Percentiles rank a stretch among this genome's conserved stretches.
These are phyloP conservation scores for Drosophila nebulosa DNA, from an alignment of 1,140 invertebrate genomes.

Conservation along the genomic window DNA sequence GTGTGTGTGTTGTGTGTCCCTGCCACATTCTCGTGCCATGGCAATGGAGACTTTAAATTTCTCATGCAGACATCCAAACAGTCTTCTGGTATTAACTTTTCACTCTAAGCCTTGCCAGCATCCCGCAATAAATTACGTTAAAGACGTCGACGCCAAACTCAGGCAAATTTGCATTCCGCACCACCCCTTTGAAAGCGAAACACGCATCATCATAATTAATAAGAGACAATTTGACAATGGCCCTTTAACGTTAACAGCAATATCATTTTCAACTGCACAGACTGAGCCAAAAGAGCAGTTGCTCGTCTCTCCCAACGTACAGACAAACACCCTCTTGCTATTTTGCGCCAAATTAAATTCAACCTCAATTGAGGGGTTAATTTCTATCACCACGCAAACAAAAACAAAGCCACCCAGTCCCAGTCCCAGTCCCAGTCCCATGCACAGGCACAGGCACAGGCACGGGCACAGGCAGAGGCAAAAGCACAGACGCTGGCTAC, in stretches of 20 bases:
- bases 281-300: conserved; percentile 55
- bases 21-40: conserved; percentile 22
- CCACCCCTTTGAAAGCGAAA: conserved; percentile 27
- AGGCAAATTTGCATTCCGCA: conserved; percentile 68
- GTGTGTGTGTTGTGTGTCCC: conserved; percentile 37
- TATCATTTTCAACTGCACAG: conserved; percentile 71
- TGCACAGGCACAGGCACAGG: background rate
- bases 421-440: background rate
- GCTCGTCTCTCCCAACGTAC: conserved; percentile 31
- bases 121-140: conserved; percentile 70
- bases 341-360: conserved; percentile 81
- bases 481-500: conserved; percentile 14
- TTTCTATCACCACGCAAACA: conserved; percentile 80
- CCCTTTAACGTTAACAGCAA: conserved; percentile 77
- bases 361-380: conserved; percentile 81
- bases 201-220: conserved; percentile 79
- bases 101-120: conserved; percentile 51
- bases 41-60: background rate
- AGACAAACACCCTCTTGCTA: conserved; percentile 62
- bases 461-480: background rate
- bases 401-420: conserved; percentile 67
- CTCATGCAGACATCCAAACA: background rate
- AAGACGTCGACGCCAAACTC: conserved; percentile 73
- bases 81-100: conserved; percentile 62
- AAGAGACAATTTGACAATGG: conserved; percentile 79